A percentile compares a stretch with the other conserved stretches of the same genome.
Evolutionary conservation across 2,113 vertebrate genomes (phyloP).

Genomic region (Marmota monax): DNA sequence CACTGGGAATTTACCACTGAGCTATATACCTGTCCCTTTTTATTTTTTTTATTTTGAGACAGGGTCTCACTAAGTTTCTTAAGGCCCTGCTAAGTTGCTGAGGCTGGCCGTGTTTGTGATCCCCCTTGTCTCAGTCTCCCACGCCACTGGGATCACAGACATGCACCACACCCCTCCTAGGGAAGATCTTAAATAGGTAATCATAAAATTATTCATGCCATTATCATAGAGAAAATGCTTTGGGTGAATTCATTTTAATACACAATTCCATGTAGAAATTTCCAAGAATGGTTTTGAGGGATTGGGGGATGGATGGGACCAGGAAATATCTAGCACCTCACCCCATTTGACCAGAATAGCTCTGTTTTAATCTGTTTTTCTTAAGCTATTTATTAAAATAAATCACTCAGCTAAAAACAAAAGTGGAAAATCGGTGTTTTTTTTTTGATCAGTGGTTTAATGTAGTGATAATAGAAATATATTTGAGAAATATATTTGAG

Average conservation of each 20-base stretch:
- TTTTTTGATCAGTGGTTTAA: neutral
- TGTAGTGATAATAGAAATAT: neutral
- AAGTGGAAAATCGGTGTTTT: neutral
- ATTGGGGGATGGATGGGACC: neutral
- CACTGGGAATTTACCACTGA: too few relatives aligned
- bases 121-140: too few relatives aligned
- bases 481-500: neutral
- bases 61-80: too few relatives aligned
- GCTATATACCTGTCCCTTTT: too few relatives aligned
- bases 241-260: slow-evolving; percentile 27
- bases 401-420: neutral
- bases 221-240: neutral
- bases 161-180: too few relatives aligned
- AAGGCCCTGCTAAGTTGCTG: too few relatives aligned
- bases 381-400: neutral
- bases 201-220: neutral
- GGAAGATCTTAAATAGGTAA: neutral
- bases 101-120: too few relatives aligned
- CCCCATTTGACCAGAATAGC: neutral
- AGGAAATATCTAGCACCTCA: neutral
- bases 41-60: too few relatives aligned
- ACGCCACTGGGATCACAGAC: too few relatives aligned
- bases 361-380: slow-evolving; percentile 10
- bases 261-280: neutral
- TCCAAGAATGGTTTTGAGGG: slow-evolving; percentile 22